Conservation (phyloP, 2,797 vertebrate species). For the Periparus ater region DNA sequence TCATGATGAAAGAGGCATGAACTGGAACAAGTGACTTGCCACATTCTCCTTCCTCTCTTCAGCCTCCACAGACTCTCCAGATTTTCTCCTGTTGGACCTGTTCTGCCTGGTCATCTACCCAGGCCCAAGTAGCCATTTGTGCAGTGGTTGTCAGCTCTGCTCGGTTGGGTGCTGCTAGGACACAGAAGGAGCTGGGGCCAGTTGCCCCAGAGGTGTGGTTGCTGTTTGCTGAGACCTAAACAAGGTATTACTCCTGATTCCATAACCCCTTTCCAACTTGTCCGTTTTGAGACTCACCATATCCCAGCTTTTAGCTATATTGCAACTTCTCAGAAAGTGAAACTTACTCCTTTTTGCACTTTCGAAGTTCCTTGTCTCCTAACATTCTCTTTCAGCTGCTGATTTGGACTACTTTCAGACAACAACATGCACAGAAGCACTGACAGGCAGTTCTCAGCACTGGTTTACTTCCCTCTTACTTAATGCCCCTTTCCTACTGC, state of each 20-base stretch:
- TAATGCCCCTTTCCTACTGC: neutral
- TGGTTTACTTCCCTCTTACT: neutral
- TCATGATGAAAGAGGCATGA: neutral
- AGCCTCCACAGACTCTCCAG: conserved; percentile 78
- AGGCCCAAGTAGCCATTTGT: neutral
- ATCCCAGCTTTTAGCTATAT: neutral
- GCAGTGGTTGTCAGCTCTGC: neutral
- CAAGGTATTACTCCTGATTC: conserved; percentile 65
- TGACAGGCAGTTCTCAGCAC: neutral
- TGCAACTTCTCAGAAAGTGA: neutral
- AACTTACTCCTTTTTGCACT: neutral
- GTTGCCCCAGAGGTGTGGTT: neutral
- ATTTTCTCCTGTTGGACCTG: conserved; percentile 75
- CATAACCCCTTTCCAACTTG: conserved; percentile 2
- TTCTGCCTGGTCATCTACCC: conserved; percentile 36
- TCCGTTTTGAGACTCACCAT: neutral
- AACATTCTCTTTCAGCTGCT: neutral
- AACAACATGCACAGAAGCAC: neutral
- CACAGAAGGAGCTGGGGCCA: conserved; percentile 26
- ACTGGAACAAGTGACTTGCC: conserved; percentile 68
- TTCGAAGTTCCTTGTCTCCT: neutral
- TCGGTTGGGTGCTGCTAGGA: neutral
- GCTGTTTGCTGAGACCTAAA: conserved; percentile 73
- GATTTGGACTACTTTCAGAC: neutral
- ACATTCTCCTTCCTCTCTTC: conserved; percentile 71